Base-by-base conservation (phyloP, 1,140 invertebrate genomes). In the Prorops nasuta region DNA sequence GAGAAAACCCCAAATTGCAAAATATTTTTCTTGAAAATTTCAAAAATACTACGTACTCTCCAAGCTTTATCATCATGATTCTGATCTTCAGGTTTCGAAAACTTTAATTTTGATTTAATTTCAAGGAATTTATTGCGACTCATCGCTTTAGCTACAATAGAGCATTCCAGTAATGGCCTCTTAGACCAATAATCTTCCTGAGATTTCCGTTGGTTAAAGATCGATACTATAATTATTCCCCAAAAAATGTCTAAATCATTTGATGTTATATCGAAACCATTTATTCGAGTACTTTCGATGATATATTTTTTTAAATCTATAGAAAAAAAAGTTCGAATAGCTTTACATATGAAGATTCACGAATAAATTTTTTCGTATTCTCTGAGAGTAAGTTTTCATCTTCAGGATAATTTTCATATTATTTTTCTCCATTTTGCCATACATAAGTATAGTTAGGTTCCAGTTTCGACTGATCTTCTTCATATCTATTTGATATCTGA, bases 281-380 rank as follows among this genome's bases (percentile, higher is more conserved):
- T 44, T 34, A 12, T 2, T n/a, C 32, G 21, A 15, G 41, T 32
- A 10, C 22, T 3, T 14, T 44, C 24, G 10, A 44, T 9, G 2
- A 44, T 44, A 18, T 44, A 32, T 10, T 34, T 44, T 34, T 44
- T 44, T 12, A 44, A 4, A 4, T 44, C 24, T 10, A 3, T 32
- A 3, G 41, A 44, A 44, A 44, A 44, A 44, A 32, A 31, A 44
- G 7, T 32, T 44, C 41, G 32, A 44, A 44, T 3, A 44, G 7
- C 6, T 44, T 28, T 32, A 44, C 41, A 18, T 16, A 17, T 8
- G 41, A 17, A 2, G 12, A 9, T 3, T 44, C 15, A 18, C 17
- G 2, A 10, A 44, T 44, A 2, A 9, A 8, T 6, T 34, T 12
- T n/a, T 44, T 44, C 16, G 3, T 14, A 44, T 34, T 3, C 3